A percentile compares a stretch with the other conserved stretches of the same genome.
phyloP scores from a whole-genome alignment of 2,113 vertebrate species.

The Oplegnathus fasciatus region DNA sequence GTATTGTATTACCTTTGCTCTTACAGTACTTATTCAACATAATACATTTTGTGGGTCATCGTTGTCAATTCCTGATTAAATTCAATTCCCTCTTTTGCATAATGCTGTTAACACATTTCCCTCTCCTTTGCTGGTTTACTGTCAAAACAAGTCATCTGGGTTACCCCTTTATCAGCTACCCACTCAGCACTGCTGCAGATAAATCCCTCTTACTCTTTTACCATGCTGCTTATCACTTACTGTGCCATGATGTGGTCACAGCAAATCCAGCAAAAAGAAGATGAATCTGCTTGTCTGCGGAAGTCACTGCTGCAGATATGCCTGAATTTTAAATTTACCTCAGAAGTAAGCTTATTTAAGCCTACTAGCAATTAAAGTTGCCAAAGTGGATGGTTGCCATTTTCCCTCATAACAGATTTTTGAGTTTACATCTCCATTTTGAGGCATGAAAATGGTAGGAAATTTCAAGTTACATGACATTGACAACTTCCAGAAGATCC shows the following conservation, averaged over 20 bases:
- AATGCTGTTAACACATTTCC: conserved; percentile 52
- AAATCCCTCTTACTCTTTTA: conserved; percentile 73
- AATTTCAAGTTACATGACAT: neutral
- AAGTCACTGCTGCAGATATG: conserved; percentile 66
- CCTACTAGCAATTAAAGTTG: conserved; percentile 64
- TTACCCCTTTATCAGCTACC: conserved; percentile 67
- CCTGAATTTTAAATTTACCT: conserved; percentile 68
- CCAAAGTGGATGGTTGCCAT: conserved; percentile 52
- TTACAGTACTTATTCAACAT: neutral
- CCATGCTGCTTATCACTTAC: conserved; percentile 76
- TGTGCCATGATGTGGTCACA: conserved; percentile 75
- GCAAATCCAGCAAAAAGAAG: conserved; percentile 76
- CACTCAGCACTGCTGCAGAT: conserved; percentile 77
- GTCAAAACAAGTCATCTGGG: conserved; percentile 78
- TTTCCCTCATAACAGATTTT: conserved; percentile 46
- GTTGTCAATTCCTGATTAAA: conserved; percentile 56
- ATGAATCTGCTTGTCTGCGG: conserved; percentile 71
- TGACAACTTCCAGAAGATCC: neutral
- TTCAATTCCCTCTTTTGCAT: conserved; percentile 43
- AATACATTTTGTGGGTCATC: conserved; percentile 51
- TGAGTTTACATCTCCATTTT: conserved; percentile 22
- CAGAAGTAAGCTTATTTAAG: conserved; percentile 62
- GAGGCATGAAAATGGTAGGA: neutral
- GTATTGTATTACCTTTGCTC: conserved; percentile 8
- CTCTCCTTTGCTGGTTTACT: conserved; percentile 56